Conservation (phyloP, 2,797 vertebrate species). For the Stomatorhinus walkeri region DNA sequence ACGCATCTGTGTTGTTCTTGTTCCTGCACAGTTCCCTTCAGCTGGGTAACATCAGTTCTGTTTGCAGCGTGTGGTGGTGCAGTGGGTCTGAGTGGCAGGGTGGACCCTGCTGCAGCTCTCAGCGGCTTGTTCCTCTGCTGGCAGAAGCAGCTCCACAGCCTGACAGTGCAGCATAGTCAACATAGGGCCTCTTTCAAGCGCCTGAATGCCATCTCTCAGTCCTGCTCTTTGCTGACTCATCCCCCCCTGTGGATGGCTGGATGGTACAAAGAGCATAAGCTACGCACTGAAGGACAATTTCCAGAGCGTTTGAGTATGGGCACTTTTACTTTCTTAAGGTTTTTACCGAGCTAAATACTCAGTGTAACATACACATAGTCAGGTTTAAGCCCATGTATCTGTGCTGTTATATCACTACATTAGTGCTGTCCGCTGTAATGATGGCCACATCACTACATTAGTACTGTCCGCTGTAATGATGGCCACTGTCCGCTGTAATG, state of each 20-base stretch:
- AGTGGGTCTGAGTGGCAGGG: slow-evolving; percentile 22
- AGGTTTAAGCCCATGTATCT: not conserved
- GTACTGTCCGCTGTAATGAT: not conserved
- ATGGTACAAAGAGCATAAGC: not conserved
- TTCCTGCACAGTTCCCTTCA: not conserved
- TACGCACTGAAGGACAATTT: not conserved
- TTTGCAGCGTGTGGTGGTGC: slow-evolving; percentile 28
- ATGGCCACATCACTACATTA: not conserved
- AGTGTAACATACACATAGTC: not conserved
- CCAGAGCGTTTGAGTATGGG: not conserved
- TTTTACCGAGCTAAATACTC: not conserved
- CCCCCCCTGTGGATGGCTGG: not conserved
- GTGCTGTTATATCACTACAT: not conserved
- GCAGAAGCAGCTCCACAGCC: slow-evolving; percentile 40
- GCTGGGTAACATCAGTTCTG: slow-evolving; percentile 39
- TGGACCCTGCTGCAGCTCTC: slow-evolving; percentile 27
- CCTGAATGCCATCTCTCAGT: not conserved
- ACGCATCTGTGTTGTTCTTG: not conserved
- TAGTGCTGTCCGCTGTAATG: not conserved
- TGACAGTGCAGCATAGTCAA: slow-evolving; percentile 42
- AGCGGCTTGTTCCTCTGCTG: slow-evolving; percentile 19
- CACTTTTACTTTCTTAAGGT: not conserved
- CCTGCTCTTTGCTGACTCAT: not conserved
- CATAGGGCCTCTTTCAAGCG: slow-evolving; percentile 6
- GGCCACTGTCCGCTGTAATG: not conserved